Evolutionary conservation across 2,888 invertebrate genomes (phyloP).

Genomic region (Cylloceria caligata): DNA sequence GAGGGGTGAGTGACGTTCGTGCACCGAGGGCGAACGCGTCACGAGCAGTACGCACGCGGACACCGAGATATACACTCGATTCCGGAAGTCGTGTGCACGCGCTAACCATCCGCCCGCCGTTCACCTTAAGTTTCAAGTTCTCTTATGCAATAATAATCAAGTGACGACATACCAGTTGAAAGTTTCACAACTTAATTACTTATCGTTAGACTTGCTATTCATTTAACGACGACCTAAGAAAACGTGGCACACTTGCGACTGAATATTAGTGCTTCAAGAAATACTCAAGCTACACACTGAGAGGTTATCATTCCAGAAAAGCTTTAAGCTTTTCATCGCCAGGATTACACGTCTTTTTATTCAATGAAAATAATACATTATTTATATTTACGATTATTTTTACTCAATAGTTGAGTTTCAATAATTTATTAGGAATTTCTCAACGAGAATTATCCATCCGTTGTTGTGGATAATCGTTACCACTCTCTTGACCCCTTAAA

Average conservation of each 20-base stretch:
- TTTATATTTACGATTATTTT: background rate
- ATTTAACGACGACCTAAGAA: background rate
- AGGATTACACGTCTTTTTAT: slow-evolving; percentile 9
- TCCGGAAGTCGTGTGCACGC: slow-evolving; percentile 68
- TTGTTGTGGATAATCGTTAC: background rate
- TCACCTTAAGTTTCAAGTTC: slow-evolving; percentile 46
- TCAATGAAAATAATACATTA: background rate
- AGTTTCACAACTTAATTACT: background rate
- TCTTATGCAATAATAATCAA: slow-evolving; percentile 27
- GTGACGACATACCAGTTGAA: background rate
- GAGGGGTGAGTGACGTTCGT: slow-evolving; percentile 65
- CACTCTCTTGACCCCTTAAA: background rate
- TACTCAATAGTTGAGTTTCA: background rate
- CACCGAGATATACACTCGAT: slow-evolving; percentile 73
- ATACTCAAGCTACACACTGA: background rate
- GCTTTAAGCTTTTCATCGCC: background rate
- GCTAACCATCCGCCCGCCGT: slow-evolving; percentile 65
- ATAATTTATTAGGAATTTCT: background rate
- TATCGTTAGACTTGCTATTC: background rate
- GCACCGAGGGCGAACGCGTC: slow-evolving; percentile 75
- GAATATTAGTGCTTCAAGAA: slow-evolving; percentile 12
- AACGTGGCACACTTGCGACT: background rate
- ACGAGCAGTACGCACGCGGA: slow-evolving; percentile 79
- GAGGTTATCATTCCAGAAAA: background rate
- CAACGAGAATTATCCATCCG: background rate